Conservation (phyloP, 2,797 vertebrate species). For the Falco naumanni region DNA sequence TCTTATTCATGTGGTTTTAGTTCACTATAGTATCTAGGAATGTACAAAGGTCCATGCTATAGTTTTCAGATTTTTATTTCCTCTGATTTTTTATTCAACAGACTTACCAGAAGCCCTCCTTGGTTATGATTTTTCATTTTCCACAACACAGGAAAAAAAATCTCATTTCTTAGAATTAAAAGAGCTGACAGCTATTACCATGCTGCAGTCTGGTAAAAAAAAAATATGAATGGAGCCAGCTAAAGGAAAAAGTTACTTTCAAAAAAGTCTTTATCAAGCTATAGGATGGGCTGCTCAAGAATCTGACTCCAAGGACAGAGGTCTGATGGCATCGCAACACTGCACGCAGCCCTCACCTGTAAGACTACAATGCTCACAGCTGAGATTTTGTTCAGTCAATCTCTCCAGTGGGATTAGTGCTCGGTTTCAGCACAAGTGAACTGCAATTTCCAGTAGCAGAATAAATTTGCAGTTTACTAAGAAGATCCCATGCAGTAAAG, state of each 20-base stretch:
- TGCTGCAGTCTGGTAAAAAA: background rate
- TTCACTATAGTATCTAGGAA: background rate
- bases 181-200: background rate
- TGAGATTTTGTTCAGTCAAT: background rate
- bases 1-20: background rate
- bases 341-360: background rate
- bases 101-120: background rate
- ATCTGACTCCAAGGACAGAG: background rate
- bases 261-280: background rate
- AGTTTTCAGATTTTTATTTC: background rate
- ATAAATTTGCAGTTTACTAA: background rate
- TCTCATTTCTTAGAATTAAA: background rate
- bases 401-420: background rate
- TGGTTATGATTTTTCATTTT: background rate
- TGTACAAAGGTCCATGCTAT: rapidly evolving
- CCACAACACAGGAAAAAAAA: background rate
- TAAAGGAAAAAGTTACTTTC: background rate
- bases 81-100: background rate
- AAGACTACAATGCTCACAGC: background rate
- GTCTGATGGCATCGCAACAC: background rate
- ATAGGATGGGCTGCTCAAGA: background rate
- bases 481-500: background rate
- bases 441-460: background rate
- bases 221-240: background rate
- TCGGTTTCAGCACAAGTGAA: background rate